Percentiles rank a stretch among this genome's conserved stretches.
phyloP scores from a whole-genome alignment of 2,888 invertebrate species.

The Flabesymbios commensalis region DNA sequence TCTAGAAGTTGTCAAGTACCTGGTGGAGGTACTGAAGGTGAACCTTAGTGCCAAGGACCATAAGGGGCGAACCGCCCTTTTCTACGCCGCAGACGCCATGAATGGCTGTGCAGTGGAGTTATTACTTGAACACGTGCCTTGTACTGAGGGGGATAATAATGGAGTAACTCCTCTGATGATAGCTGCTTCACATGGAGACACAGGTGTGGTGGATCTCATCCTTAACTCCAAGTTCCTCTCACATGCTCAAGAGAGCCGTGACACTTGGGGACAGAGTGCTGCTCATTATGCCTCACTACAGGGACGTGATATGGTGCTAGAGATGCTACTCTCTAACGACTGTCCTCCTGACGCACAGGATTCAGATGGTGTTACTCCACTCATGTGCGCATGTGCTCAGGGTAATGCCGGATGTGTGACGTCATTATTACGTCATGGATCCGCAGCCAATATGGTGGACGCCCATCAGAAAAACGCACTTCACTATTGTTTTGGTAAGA shows the following conservation, averaged over 20 bases:
- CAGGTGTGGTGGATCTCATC: conserved; percentile 22
- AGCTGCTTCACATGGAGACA: conserved; percentile 26
- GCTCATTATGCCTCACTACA: conserved; percentile 33
- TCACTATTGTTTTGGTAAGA: conserved; percentile 36
- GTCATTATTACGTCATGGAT: conserved; percentile 21
- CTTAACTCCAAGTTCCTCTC: conserved; percentile 25
- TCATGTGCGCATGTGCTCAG: conserved; percentile 32
- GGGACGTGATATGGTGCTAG: conserved; percentile 20
- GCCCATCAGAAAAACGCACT: conserved; percentile 25
- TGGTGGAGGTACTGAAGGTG: conserved; percentile 29
- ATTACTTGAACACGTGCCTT: conserved; percentile 21
- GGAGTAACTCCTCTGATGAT: conserved; percentile 31
- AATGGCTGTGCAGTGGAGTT: conserved; percentile 21
- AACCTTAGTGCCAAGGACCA: conserved; percentile 22
- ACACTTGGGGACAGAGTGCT: conserved; percentile 26
- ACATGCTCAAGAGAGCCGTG: conserved; percentile 16
- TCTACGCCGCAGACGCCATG: conserved; percentile 33
- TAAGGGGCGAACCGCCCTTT: conserved; percentile 25
- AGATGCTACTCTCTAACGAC: neutral
- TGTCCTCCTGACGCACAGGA: conserved; percentile 9
- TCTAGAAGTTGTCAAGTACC: conserved; percentile 26
- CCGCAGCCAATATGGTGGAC: conserved; percentile 26
- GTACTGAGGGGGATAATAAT: conserved; percentile 19
- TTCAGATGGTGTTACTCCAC: conserved; percentile 27
- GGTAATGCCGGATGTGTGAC: conserved; percentile 22